Conservation (phyloP, 2,888 invertebrate species). For the Isotomurus palustris region DNA sequence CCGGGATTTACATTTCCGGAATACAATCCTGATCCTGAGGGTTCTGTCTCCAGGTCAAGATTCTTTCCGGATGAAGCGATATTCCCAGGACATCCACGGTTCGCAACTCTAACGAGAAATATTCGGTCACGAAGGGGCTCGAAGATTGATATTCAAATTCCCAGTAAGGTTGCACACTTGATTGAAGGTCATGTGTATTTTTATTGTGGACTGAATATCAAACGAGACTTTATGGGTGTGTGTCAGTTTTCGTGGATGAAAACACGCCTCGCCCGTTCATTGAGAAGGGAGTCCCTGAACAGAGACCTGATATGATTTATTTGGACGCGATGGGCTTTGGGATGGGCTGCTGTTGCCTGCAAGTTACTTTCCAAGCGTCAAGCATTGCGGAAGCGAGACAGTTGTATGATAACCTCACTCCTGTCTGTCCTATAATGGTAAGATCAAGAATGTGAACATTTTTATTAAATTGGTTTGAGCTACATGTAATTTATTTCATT, state of each 20-base stretch:
- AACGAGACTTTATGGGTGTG: not conserved
- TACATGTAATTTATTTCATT: slow-evolving; percentile 3
- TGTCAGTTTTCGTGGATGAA: slow-evolving; percentile 77
- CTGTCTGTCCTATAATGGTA: slow-evolving; percentile 94
- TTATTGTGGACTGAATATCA: not conserved
- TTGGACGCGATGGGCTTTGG: slow-evolving; percentile 99
- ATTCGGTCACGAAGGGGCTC: slow-evolving; percentile 86
- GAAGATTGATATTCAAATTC: slow-evolving; percentile 94
- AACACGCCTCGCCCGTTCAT: slow-evolving; percentile 78
- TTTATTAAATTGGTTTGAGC: not conserved
- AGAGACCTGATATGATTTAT: slow-evolving; percentile 83
- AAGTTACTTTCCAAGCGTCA: slow-evolving; percentile 93
- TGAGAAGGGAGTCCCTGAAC: slow-evolving; percentile 60
- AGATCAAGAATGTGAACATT: not conserved
- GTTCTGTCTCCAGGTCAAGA: slow-evolving; percentile 72
- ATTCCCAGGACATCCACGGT: slow-evolving; percentile 91
- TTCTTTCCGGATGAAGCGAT: slow-evolving; percentile 96
- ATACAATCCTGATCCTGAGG: slow-evolving; percentile 63
- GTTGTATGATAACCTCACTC: slow-evolving; percentile 94
- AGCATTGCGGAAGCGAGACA: slow-evolving; percentile 92
- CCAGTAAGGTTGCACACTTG: slow-evolving; percentile 60
- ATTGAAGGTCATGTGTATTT: not conserved
- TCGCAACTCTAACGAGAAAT: slow-evolving; percentile 86
- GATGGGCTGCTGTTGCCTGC: slow-evolving; percentile 97
- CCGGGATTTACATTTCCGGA: slow-evolving; percentile 81